These are phyloP conservation scores for Meiosimyza decipiens DNA, from an alignment of 2,888 invertebrate species.

Conservation along the genomic window DNA sequence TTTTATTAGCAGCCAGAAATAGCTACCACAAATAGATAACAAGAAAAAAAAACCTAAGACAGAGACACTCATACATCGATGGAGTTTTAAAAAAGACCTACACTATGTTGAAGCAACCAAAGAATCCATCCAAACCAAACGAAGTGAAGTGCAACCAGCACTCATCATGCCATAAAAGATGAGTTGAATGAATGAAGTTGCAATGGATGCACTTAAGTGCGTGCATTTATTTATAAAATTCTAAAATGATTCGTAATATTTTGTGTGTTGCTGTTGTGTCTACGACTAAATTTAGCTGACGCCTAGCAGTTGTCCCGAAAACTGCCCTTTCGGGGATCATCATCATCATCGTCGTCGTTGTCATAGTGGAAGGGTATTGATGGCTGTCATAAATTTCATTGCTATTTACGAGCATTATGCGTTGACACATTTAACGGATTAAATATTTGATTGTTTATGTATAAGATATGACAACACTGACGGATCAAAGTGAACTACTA, in stretches of 20 bases:
- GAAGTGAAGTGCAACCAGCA: not conserved
- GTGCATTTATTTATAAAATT: slow-evolving; percentile 26
- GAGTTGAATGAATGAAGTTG: not conserved
- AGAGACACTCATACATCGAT: not conserved
- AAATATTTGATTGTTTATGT: slow-evolving; percentile 55
- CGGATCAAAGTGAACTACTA: not conserved
- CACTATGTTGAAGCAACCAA: not conserved
- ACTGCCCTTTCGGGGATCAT: not conserved
- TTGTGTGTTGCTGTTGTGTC: not conserved
- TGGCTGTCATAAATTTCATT: slow-evolving; percentile 48
- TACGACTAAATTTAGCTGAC: slow-evolving; percentile 24
- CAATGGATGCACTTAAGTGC: slow-evolving; percentile 32
- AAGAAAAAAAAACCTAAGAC: too few relatives aligned
- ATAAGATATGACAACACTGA: slow-evolving; percentile 48
- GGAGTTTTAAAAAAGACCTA: not conserved
- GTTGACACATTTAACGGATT: slow-evolving; percentile 53
- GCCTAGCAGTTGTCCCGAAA: slow-evolving; percentile 10
- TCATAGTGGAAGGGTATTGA: slow-evolving; percentile 37
- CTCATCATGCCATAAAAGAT: not conserved
- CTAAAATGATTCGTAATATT: not conserved
- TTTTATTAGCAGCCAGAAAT: slow-evolving; percentile 19
- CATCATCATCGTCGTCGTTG: not conserved
- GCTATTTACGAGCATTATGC: slow-evolving; percentile 34
- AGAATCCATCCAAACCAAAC: not conserved
- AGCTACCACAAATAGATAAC: not conserved